A percentile compares a stretch with the other conserved stretches of the same genome.
Conservation (phyloP, 2,797 vertebrate genomes). For the Chaetodon trifasciatus region DNA sequence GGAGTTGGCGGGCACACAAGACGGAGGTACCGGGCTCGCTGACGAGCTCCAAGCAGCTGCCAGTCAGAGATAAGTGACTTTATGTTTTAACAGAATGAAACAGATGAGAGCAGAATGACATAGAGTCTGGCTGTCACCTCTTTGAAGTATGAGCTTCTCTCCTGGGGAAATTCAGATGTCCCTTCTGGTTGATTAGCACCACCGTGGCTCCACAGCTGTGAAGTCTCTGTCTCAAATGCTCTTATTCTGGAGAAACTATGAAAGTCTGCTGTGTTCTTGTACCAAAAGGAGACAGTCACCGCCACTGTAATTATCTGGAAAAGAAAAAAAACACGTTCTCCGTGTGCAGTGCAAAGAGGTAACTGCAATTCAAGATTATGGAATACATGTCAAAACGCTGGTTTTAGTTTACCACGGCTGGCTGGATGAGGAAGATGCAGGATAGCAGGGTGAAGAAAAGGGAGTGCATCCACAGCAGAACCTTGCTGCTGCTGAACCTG, state of each 20-base stretch:
- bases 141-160: conserved; percentile 54
- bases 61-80: conserved; percentile 36
- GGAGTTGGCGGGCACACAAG: conserved; percentile 77
- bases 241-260: conserved; percentile 45
- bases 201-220: conserved; percentile 49
- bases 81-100: neutral
- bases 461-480: conserved; percentile 84
- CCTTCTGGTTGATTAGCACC: neutral
- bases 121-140: conserved; percentile 74
- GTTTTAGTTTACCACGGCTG: conserved; percentile 79
- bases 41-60: conserved; percentile 84
- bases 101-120: neutral
- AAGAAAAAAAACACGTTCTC: conserved; percentile 17
- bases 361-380: neutral
- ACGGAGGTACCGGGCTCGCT: conserved; percentile 81
- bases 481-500: conserved; percentile 84
- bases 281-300: conserved; percentile 77
- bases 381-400: neutral
- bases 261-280: conserved; percentile 65
- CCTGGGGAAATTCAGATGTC: conserved; percentile 22
- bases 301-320: conserved; percentile 84
- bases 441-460: conserved; percentile 83
- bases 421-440: conserved; percentile 87
- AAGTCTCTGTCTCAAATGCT: conserved; percentile 52
- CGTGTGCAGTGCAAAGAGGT: neutral